Conservation (phyloP, 2,113 vertebrate genomes). For the Eulemur macaco region DNA sequence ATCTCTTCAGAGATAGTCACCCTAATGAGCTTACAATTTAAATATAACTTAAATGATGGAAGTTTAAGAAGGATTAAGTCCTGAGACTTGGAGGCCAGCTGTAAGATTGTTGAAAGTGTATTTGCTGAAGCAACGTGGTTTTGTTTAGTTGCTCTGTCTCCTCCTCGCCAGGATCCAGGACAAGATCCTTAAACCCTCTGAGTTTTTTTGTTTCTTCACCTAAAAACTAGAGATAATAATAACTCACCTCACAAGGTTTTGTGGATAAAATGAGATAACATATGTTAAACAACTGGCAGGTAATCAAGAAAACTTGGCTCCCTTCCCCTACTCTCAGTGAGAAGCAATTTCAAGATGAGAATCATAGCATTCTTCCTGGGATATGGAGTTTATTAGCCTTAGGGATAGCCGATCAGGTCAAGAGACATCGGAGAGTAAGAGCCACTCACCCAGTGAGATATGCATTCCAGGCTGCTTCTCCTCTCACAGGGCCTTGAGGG, state of each 20-base stretch:
- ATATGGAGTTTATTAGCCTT: neutral
- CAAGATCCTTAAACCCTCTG: neutral
- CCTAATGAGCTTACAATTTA: neutral
- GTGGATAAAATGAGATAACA: neutral
- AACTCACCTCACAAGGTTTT: neutral
- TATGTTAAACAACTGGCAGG: neutral
- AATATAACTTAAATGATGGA: neutral
- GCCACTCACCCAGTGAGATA: neutral
- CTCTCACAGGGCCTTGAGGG: neutral
- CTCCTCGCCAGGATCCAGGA: neutral
- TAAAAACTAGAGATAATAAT: neutral
- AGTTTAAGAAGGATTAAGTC: slow-evolving; percentile 11
- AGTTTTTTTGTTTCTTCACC: slow-evolving; percentile 18
- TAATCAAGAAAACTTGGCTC: neutral
- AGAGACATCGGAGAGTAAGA: neutral
- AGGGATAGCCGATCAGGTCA: neutral
- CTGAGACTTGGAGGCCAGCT: neutral
- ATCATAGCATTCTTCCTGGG: neutral
- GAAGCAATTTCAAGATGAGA: neutral
- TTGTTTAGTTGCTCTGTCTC: neutral
- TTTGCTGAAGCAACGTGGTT: neutral
- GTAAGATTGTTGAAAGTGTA: neutral
- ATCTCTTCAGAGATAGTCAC: neutral
- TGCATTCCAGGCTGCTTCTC: neutral
- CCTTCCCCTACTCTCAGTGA: neutral